phyloP scores from a whole-genome alignment of 2,113 vertebrate genomes.

The Petromus typicus region DNA sequence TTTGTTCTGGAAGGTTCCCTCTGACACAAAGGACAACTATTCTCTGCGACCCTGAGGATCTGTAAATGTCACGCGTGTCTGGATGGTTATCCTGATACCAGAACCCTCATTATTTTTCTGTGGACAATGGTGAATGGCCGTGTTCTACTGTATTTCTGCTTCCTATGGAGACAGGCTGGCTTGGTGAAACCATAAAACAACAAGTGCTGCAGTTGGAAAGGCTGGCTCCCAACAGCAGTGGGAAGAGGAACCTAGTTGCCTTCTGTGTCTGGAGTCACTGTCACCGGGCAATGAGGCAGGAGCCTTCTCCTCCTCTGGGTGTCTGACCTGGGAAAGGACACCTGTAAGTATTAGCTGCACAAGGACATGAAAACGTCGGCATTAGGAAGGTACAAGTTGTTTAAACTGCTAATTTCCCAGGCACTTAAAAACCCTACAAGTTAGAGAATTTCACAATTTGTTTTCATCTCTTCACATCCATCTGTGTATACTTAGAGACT shows the following conservation, averaged over 20 bases:
- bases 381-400: background rate
- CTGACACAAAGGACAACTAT: background rate
- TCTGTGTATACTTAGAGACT: constrained; percentile 48
- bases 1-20: background rate
- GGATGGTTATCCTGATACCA: background rate
- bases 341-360: background rate
- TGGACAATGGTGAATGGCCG: background rate
- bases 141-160: background rate
- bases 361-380: background rate
- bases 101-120: background rate
- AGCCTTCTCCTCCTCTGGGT: background rate
- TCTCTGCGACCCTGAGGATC: background rate
- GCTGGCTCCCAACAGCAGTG: background rate
- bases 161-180: background rate
- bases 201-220: background rate
- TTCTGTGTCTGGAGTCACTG: background rate
- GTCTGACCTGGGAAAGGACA: background rate
- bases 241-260: background rate
- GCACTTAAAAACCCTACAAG: background rate
- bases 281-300: background rate
- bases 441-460: background rate
- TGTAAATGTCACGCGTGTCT: background rate
- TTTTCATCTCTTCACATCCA: constrained; percentile 51
- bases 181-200: background rate
- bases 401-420: constrained; percentile 34